These are phyloP conservation scores for Oceanodroma tethys DNA, from an alignment of 2,113 vertebrate genomes.

Conservation along the genomic window DNA sequence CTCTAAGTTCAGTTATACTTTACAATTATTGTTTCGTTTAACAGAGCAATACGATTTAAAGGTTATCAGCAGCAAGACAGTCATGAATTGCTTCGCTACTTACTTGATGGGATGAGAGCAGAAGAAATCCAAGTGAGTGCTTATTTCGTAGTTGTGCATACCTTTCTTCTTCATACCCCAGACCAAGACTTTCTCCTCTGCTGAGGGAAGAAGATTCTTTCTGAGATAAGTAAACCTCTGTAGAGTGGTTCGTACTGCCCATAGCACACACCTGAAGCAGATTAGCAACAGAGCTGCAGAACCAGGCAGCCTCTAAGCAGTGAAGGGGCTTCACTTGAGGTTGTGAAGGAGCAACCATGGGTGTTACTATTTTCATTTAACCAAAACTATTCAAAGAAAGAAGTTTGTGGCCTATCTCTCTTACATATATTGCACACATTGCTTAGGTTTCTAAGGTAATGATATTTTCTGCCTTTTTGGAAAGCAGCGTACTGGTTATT, in stretches of 20 bases:
- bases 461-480: neutral
- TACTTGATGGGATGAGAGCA: conserved; percentile 93
- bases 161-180: neutral
- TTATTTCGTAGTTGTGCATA: neutral
- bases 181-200: neutral
- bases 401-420: neutral
- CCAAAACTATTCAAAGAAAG: neutral
- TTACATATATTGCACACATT: neutral
- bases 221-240: neutral
- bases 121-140: conserved; percentile 87
- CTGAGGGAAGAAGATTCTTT: neutral
- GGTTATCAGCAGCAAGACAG: conserved; percentile 99
- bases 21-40: neutral
- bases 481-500: neutral
- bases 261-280: neutral
- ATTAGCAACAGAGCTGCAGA: neutral
- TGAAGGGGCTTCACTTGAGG: too few species aligned
- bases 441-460: neutral
- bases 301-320: neutral
- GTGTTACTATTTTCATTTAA: neutral
- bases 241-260: neutral
- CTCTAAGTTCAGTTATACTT: neutral
- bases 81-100: conserved; percentile 93
- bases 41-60: conserved; percentile 90
- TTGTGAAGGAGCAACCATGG: neutral